Conservation (phyloP, 1,140 invertebrate species). For the Gonioctena quinquepunctata region DNA sequence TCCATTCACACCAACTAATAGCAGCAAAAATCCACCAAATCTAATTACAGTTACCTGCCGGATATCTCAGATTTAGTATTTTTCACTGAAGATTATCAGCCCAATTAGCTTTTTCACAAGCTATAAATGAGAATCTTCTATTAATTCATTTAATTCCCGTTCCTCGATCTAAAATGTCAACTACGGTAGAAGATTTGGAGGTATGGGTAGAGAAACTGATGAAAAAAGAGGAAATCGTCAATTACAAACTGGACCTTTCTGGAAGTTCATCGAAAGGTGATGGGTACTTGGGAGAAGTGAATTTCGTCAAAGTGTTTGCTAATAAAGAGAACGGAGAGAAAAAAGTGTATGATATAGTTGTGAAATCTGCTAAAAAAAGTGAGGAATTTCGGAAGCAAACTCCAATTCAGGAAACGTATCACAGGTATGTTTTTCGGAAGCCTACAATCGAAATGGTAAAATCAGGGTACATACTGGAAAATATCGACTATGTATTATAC, state of each 20-base stretch:
- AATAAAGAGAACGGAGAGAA: conserved; percentile 1
- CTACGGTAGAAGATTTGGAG: background rate
- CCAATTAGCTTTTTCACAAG: no score
- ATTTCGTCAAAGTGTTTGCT: conserved; percentile 11
- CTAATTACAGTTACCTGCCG: no score
- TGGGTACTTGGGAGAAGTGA: conserved; percentile 29
- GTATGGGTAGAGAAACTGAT: background rate
- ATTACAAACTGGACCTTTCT: background rate
- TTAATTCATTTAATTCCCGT: background rate
- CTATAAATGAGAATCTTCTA: no score
- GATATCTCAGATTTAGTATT: no score
- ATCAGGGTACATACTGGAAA: background rate
- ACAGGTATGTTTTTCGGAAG: no score
- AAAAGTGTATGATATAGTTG: conserved; percentile 19
- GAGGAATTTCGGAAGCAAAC: conserved; percentile 25
- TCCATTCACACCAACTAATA: no score
- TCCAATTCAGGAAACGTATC: conserved; percentile 25
- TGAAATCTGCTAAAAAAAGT: conserved; percentile 24
- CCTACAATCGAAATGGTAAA: no score
- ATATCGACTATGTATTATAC: no score
- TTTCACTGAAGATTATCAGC: no score
- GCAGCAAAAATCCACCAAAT: no score
- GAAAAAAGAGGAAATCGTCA: background rate
- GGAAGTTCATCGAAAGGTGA: conserved; percentile 19
- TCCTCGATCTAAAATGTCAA: background rate